phyloP scores from a whole-genome alignment of 2,113 vertebrate species.

The Meleagris gallopavo region DNA sequence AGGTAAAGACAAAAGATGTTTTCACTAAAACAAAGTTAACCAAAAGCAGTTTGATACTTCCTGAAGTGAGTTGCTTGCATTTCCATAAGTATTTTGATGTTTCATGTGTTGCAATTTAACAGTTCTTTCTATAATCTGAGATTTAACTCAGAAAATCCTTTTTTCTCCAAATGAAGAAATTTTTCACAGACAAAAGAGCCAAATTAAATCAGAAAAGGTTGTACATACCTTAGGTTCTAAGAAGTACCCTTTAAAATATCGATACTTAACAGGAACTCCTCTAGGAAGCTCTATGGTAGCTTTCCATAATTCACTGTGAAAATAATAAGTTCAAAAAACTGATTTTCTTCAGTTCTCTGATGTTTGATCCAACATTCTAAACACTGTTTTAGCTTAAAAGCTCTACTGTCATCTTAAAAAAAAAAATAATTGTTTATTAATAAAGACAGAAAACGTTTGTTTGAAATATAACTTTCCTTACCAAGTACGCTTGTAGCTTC shows the following conservation, averaged over 20 bases:
- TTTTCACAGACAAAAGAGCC: neutral
- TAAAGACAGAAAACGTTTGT: neutral
- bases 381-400: neutral
- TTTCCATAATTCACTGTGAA: constrained; percentile 84
- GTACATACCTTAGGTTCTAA: constrained; percentile 87
- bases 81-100: neutral
- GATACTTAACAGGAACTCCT: constrained; percentile 84
- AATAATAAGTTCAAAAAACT: neutral
- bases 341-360: neutral
- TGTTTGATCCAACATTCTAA: neutral
- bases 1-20: neutral
- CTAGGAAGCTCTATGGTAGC: constrained; percentile 78
- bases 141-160: neutral
- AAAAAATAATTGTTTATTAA: neutral
- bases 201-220: neutral
- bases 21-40: neutral
- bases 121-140: neutral
- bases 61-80: neutral
- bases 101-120: neutral
- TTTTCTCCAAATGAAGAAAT: neutral
- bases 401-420: neutral
- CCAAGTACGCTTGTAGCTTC: neutral
- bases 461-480: neutral
- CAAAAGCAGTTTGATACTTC: neutral
- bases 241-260: constrained; percentile 93